Percentiles rank a stretch among this genome's conserved stretches.
These are phyloP conservation scores for Drosophila subsilvestris DNA, from an alignment of 2,888 invertebrate species.

Conservation along the genomic window DNA sequence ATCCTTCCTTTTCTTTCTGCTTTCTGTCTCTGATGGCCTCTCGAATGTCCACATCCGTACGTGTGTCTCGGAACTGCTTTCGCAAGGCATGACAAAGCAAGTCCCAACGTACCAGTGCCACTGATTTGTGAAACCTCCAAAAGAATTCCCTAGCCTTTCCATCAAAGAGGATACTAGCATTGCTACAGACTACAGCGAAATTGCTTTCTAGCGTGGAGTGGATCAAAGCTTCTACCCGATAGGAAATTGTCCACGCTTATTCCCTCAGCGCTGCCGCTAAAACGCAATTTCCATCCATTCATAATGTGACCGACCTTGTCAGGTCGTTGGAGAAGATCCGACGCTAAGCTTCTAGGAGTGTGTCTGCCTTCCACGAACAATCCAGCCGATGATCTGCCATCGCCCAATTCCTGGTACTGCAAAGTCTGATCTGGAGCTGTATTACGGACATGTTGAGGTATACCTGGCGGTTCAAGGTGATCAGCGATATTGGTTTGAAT, in stretches of 20 bases:
- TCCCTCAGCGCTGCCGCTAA: not conserved
- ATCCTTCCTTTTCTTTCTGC: constrained; percentile 1
- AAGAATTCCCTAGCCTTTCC: not conserved
- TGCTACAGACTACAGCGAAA: not conserved
- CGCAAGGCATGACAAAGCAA: not conserved
- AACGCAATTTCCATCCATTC: not conserved
- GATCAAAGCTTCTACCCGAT: not conserved
- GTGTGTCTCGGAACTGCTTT: not conserved
- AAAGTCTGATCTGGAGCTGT: too few relatives aligned
- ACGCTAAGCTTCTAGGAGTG: not conserved
- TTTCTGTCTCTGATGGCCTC: not conserved
- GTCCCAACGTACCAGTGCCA: not conserved
- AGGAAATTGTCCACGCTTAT: not conserved
- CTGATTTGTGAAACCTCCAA: not conserved
- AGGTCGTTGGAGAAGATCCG: constrained; percentile 1
- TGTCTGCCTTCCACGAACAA: too few relatives aligned
- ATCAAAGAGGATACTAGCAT: not conserved
- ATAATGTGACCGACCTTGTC: constrained; percentile 6
- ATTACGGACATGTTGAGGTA: too few relatives aligned
- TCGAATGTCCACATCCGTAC: constrained; percentile 2
- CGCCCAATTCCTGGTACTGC: too few relatives aligned
- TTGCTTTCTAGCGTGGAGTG: not conserved
- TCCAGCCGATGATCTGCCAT: too few relatives aligned
- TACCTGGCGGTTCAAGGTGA: too few relatives aligned
- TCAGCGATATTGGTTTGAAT: too few relatives aligned